Base-by-base conservation (phyloP, 2,113 vertebrate genomes). In the Gymnorhina tibicen region DNA sequence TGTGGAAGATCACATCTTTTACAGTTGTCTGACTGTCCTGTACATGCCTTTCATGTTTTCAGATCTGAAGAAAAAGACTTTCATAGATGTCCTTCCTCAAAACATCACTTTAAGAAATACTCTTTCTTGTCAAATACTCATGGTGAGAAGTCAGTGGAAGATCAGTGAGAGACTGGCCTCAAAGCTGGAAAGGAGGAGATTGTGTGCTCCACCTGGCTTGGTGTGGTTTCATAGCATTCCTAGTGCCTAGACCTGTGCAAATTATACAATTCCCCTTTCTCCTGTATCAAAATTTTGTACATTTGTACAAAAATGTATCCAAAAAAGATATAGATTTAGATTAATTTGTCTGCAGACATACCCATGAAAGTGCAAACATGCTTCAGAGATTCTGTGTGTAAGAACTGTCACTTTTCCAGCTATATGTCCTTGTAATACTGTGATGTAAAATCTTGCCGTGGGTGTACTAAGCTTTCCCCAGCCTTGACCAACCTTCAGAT, bases 21-120 rank as follows among this genome's bases (percentile, higher is more conserved):
- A 24, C 7, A 44, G 11, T 7, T 22, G 4, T 32, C 49, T 46
- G n/a, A 9, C 2, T 64, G 58, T 16, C 17, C 21, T 30, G 6
- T 24, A 2, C 0, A 6, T 32, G 8, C 16, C 7, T 44, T 52
- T 21, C 13, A 9, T 46, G 14, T 12, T 85, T 55, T 23, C 28
- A 39, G 18, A 53, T 28, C 18, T 7, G 3, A 64, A 55, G 27
- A 7, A 21, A 32, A 39, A 46, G 7, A 32, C 11, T 37, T 84
- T 27, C 11, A 22, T 9, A 33, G 28, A 11, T 37, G 3, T 55
- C 6, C n/a, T 55, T 39, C 24, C 3, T 1, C 17, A 20, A 18
- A 32, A 17, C 3, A 11, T 15, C 24, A 23, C 19, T 27, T 6
- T 5, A 49, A 39, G 23, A n/a, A 47, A 50, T 3, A 2, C 2